These are phyloP conservation scores for Tretioscincus oriximinensis DNA, from an alignment of 2,113 vertebrate genomes.

Conservation along the genomic window DNA sequence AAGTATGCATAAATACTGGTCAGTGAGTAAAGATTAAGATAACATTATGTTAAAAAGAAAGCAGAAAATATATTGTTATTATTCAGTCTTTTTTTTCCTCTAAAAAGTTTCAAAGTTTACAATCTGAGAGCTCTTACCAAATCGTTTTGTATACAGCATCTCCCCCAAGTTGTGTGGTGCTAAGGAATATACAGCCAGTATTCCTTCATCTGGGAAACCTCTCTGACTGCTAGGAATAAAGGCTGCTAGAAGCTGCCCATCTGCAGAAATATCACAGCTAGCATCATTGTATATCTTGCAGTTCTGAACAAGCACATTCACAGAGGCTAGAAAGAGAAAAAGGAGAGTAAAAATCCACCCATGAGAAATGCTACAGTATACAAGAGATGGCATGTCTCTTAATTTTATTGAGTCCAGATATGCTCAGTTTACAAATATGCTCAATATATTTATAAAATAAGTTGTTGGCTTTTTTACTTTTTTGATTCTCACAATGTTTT, in stretches of 20 bases:
- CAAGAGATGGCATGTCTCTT: not conserved
- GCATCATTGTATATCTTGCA: constrained; percentile 99
- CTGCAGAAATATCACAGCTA: constrained; percentile 96
- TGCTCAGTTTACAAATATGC: no score
- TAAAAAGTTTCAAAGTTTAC: not conserved
- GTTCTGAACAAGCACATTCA: constrained; percentile 97
- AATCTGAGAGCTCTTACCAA: constrained; percentile 76
- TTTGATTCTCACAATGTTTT: no score
- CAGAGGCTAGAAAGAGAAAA: constrained; percentile 78
- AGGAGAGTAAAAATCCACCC: constrained; percentile 7
- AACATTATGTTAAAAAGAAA: not conserved
- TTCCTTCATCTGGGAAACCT: constrained; percentile 96
- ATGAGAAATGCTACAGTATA: not conserved
- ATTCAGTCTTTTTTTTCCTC: not conserved
- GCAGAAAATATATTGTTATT: not conserved
- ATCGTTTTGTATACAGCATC: constrained; percentile 97
- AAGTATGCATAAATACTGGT: no score
- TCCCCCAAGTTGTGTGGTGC: constrained; percentile 98
- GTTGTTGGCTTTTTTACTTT: no score
- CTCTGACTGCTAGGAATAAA: constrained; percentile 98
- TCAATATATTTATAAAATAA: no score
- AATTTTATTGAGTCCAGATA: not conserved
- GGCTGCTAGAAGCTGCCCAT: constrained; percentile 94
- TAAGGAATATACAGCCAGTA: constrained; percentile 95
- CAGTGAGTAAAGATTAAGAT: not conserved